phyloP scores from a whole-genome alignment of 2,797 vertebrate species.

The Tamandua tetradactyla region DNA sequence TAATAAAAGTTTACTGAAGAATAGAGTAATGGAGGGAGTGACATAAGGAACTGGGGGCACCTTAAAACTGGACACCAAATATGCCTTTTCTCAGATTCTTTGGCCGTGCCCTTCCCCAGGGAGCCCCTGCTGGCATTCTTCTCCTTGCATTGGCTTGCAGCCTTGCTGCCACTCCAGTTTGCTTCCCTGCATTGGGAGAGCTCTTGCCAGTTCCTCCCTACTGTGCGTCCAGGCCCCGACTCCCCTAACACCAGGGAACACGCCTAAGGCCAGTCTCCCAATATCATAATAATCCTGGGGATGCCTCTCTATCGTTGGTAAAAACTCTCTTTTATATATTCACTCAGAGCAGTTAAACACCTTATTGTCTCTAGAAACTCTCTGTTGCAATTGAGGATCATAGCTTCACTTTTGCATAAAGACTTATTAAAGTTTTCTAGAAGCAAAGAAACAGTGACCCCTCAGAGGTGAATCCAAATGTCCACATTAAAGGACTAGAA shows the following conservation, averaged over 20 bases:
- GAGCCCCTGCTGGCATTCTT: too few relatives aligned
- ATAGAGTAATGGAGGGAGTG: neutral
- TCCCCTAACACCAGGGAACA: neutral
- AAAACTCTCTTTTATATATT: neutral
- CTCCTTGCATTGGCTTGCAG: neutral
- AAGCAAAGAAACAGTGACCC: neutral
- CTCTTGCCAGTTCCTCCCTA: neutral
- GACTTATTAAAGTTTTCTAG: neutral
- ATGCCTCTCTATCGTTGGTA: neutral
- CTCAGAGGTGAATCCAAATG: neutral
- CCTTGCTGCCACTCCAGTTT: neutral
- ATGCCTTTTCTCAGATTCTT: neutral
- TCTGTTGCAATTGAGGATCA: neutral
- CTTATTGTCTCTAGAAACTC: neutral
- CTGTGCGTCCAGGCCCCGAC: neutral
- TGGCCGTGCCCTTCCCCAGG: neutral
- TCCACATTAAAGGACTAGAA: neutral
- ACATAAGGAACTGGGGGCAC: too few relatives aligned
- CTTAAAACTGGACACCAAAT: neutral
- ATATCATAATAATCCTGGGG: neutral
- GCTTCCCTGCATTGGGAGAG: neutral
- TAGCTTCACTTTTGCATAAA: neutral
- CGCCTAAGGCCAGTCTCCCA: neutral
- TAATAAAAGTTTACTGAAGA: slow-evolving; percentile 10
- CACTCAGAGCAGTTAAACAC: neutral